Evolutionary conservation across 1,140 invertebrate species (phyloP).

Genomic region (Trichonephila clavipes): DNA sequence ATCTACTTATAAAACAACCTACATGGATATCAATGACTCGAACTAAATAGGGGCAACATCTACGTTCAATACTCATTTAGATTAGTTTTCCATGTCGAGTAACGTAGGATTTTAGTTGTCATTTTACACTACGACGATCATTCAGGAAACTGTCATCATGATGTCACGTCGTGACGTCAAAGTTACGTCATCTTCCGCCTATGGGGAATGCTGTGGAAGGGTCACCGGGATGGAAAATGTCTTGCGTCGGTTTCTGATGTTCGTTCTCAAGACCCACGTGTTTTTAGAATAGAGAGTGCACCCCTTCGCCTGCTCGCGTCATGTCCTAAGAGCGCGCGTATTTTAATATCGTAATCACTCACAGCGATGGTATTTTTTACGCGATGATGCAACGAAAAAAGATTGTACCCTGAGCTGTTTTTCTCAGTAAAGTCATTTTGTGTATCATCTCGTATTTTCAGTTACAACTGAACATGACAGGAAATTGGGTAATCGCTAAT

Average conservation of each 20-base stretch:
- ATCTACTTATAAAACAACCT: background rate
- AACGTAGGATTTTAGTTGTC: constrained; percentile 45
- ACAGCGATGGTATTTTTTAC: constrained; percentile 14
- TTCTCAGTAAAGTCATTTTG: constrained; percentile 18
- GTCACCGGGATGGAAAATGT: constrained; percentile 52
- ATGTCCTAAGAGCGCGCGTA: background rate
- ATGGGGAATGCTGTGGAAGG: constrained; percentile 16
- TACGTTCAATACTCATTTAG: constrained; percentile 23
- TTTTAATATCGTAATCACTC: constrained; percentile 63
- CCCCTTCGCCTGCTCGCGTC: background rate
- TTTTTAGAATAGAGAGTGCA: constrained; percentile 33
- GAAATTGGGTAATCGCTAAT: constrained; percentile 2
- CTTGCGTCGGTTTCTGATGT: background rate
- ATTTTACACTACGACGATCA: constrained; percentile 44
- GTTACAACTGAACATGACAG: constrained; percentile 34
- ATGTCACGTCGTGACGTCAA: constrained; percentile 59
- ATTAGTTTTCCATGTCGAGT: background rate
- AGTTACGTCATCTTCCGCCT: constrained; percentile 56
- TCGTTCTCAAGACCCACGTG: constrained; percentile 58
- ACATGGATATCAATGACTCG: constrained; percentile 13
- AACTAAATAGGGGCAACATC: constrained; percentile 21
- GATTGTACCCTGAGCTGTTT: background rate
- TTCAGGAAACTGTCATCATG: constrained; percentile 62
- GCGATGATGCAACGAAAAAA: constrained; percentile 35
- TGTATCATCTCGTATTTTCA: constrained; percentile 27